Evolutionary conservation across 2,888 invertebrate genomes (phyloP).

Genomic region (Kuschelorhynchus macadamiae): DNA sequence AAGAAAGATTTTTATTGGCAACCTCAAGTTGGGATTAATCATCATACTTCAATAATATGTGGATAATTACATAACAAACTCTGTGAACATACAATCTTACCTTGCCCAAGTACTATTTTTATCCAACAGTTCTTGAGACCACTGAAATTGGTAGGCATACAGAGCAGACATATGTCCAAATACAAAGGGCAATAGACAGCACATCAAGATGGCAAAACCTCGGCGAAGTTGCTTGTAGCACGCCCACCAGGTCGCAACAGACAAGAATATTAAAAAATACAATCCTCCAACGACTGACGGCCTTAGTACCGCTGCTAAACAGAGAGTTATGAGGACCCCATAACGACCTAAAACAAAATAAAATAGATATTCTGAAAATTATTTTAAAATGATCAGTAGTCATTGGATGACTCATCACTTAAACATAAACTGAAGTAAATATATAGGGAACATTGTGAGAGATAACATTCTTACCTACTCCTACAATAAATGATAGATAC

Average conservation of each 20-base stretch:
- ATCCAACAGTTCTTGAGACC: conserved; percentile 81
- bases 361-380: background rate
- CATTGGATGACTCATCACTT: too few relatives aligned
- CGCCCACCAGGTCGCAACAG: conserved; percentile 89
- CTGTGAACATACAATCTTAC: too few relatives aligned
- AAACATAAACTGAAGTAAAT: too few relatives aligned
- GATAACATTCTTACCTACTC: conserved; percentile 48
- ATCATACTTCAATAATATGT: too few relatives aligned
- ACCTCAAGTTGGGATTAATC: too few relatives aligned
- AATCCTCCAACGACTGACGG: conserved; percentile 88
- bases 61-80: too few relatives aligned
- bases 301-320: conserved; percentile 81
- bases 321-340: conserved; percentile 75
- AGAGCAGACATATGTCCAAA: conserved; percentile 81
- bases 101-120: conserved; percentile 81
- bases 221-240: conserved; percentile 82
- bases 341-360: conserved; percentile 74
- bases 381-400: conserved; percentile 1
- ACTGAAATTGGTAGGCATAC: conserved; percentile 88
- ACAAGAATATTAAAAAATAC: conserved; percentile 90
- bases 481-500: conserved; percentile 52
- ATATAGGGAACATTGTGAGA: too few relatives aligned
- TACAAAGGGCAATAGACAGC: conserved; percentile 81
- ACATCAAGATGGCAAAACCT: conserved; percentile 83
- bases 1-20: too few relatives aligned